Conservation (phyloP, 2,888 invertebrate genomes). For the Polymixis lichenea region DNA sequence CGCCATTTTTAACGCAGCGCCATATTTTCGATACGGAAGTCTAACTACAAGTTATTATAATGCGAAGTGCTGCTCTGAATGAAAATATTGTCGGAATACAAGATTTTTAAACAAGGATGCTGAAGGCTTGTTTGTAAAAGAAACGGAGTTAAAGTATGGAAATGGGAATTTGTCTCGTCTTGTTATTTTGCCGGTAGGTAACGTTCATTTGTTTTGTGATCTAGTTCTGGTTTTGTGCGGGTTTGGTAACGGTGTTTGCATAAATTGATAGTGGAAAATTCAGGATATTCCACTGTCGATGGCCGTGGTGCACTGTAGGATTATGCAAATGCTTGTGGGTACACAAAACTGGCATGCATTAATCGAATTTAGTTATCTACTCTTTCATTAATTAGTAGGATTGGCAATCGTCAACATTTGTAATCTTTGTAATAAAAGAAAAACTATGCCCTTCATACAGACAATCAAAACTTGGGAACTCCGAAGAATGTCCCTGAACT, state of each 20-base stretch:
- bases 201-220: slow-evolving; percentile 33
- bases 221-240: background rate
- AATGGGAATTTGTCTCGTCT: slow-evolving; percentile 39
- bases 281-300: background rate
- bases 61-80: slow-evolving; percentile 50
- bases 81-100: slow-evolving; percentile 46
- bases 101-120: slow-evolving; percentile 32
- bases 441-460: background rate
- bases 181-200: slow-evolving; percentile 30
- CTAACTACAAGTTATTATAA: slow-evolving; percentile 61
- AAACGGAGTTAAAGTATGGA: slow-evolving; percentile 38
- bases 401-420: background rate
- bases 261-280: slow-evolving; percentile 7
- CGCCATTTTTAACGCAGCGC: slow-evolving; percentile 60
- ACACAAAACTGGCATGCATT: background rate
- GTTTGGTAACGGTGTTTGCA: background rate
- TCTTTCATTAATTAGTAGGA: background rate
- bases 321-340: slow-evolving; percentile 1
- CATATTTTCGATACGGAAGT: slow-evolving; percentile 62
- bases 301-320: background rate
- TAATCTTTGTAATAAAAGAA: background rate
- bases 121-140: slow-evolving; percentile 22
- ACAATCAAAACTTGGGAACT: background rate
- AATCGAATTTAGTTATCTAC: background rate
- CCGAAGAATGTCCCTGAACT: background rate